Conservation (phyloP, 2,797 vertebrate genomes). For the Dendrocincla fuliginosa region DNA sequence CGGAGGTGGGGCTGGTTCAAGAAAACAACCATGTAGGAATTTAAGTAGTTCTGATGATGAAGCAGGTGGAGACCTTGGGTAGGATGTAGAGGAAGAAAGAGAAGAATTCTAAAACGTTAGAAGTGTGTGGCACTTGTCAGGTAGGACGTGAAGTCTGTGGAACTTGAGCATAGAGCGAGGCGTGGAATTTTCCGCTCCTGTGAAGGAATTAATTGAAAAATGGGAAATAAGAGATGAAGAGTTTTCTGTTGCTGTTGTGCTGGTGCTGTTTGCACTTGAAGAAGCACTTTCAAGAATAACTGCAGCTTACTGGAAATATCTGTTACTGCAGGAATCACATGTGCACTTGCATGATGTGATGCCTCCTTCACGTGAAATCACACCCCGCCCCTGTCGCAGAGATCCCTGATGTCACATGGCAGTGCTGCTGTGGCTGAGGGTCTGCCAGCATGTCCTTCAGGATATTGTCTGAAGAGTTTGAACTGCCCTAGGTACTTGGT, state of each 20-base stretch:
- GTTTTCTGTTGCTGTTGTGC: neutral
- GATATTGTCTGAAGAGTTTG: neutral
- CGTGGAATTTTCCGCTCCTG: neutral
- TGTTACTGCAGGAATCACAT: neutral
- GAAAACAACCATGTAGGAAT: neutral
- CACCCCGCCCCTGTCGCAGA: neutral
- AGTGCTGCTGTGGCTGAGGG: neutral
- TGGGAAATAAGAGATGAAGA: neutral
- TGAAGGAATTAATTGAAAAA: neutral
- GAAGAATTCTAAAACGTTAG: neutral
- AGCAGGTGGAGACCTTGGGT: neutral
- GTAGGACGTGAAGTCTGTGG: neutral
- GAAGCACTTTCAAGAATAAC: neutral
- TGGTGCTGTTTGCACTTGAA: neutral
- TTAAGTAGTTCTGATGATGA: neutral
- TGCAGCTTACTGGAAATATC: neutral
- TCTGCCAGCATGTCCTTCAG: neutral
- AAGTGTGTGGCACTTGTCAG: neutral
- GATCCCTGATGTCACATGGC: neutral
- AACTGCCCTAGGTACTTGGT: neutral
- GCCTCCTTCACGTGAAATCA: neutral
- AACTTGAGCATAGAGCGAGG: neutral
- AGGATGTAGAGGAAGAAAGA: neutral
- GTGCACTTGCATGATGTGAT: conserved; percentile 25
- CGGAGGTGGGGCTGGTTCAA: neutral